phyloP scores from a whole-genome alignment of 2,113 vertebrate genomes.

The Heteronetta atricapilla region DNA sequence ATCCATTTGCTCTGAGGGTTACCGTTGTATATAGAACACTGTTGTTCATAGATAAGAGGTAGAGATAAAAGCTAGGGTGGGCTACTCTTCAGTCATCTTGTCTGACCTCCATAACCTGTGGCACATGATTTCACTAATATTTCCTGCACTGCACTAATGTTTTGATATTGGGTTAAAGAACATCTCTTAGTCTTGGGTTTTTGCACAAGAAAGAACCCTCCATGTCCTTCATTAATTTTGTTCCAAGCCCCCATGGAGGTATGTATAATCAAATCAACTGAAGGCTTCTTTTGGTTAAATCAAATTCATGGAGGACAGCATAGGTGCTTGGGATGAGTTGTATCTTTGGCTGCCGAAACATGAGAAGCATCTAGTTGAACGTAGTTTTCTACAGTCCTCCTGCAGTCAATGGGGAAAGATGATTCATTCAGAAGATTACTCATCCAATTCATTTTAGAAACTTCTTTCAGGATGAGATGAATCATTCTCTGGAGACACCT shows the following conservation, averaged over 20 bases:
- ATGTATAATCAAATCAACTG: neutral
- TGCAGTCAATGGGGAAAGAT: neutral
- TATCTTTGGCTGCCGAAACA: constrained; percentile 21
- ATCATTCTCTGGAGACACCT: constrained; percentile 27
- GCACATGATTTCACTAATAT: neutral
- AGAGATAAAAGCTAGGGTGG: neutral
- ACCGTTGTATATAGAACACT: neutral
- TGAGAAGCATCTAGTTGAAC: neutral
- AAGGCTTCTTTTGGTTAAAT: neutral
- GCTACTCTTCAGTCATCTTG: neutral
- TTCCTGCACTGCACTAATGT: neutral
- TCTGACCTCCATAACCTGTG: neutral
- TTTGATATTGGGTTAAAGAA: neutral
- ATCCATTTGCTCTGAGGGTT: neutral
- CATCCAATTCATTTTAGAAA: constrained; percentile 3
- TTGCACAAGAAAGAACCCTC: neutral
- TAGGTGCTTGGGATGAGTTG: neutral
- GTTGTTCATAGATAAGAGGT: neutral
- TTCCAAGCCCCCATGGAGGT: neutral
- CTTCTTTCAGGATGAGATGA: neutral
- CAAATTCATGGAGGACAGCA: neutral
- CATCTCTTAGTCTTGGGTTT: neutral
- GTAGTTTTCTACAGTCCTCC: neutral
- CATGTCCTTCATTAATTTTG: neutral
- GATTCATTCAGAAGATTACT: constrained; percentile 35